Base-by-base conservation (phyloP, 2,113 vertebrate genomes). In the Forbesichthys papilliferus region DNA sequence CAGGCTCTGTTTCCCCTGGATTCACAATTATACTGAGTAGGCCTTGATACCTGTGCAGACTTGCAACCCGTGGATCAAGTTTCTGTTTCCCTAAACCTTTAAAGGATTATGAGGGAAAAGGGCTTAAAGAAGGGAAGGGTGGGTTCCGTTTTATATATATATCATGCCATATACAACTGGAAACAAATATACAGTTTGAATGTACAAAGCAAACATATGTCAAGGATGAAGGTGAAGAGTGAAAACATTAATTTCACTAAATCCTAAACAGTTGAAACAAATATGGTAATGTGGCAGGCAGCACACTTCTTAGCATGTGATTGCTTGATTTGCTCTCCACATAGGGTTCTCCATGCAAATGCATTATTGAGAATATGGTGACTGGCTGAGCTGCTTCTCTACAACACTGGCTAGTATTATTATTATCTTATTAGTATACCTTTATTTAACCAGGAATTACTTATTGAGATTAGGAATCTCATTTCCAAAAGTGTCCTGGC, bases 11-110 rank as follows among this genome's bases (percentile, higher is more conserved):
- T 82, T 82, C 70, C 77, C 82, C 68, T 71, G 66, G 80, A 80
- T 78, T 36, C 68, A 74, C 60, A 69, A 66, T 66, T 27, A 64
- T 79, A 71, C 77, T 3, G 33, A 73, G 77, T 56, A 82, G 64
- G 71, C 73, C 69, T 68, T 52, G 10, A 64, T 75, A 89, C 85
- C 84, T 91, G 87, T 82, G 77, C 68, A 60, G 84, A 82, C 84
- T 77, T 83, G 83, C 77, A 61, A 64, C 63, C 18, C 58, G 6
- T 66, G 73, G 60, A 83, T 85, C 83, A 42, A 72, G 74, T 85
- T 80, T 75, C 77, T 72, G 61, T 70, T 75, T 79, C 77, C 69
- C 64, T 42, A 67, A 65, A 68, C 80, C 48, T 52, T 69, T 20
- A 10, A 27, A 57, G 73, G 77, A 84, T 68, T 11, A 63, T 77